Evolutionary conservation across 2,888 invertebrate genomes (phyloP).

Genomic region (Dryomyza anilis): DNA sequence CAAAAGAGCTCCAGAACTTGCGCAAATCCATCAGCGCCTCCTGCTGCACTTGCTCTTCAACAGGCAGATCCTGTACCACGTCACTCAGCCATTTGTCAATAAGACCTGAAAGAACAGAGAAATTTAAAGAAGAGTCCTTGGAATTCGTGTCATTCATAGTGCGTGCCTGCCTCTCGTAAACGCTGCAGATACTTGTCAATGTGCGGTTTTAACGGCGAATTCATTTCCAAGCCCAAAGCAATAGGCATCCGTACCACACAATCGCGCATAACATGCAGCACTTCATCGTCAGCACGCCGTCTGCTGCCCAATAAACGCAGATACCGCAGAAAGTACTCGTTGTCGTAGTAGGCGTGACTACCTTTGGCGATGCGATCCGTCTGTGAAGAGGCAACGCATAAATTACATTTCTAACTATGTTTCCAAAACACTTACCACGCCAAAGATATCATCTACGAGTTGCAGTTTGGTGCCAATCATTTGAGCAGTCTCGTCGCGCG

Average conservation of each 20-base stretch:
- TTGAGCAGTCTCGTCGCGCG: conserved; percentile 71
- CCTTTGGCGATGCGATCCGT: conserved; percentile 70
- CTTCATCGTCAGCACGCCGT: conserved; percentile 43
- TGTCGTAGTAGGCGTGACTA: conserved; percentile 80
- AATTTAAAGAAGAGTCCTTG: background rate
- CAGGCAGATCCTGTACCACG: conserved; percentile 67
- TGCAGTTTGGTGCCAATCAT: conserved; percentile 73
- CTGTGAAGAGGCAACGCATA: conserved; percentile 35
- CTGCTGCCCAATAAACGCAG: conserved; percentile 67
- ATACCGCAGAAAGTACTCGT: conserved; percentile 72
- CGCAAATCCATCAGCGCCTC: conserved; percentile 79
- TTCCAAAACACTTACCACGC: conserved; percentile 66
- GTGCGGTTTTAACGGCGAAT: conserved; percentile 75
- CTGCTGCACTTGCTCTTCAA: conserved; percentile 67
- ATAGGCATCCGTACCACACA: conserved; percentile 82
- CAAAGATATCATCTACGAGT: conserved; percentile 66
- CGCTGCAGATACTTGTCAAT: conserved; percentile 71
- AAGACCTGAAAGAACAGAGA: conserved; percentile 63
- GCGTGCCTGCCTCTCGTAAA: conserved; percentile 74
- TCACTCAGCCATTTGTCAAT: conserved; percentile 81
- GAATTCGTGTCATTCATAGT: background rate
- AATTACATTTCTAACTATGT: background rate
- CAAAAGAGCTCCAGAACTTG: conserved; percentile 78
- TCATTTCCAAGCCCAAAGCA: conserved; percentile 80
- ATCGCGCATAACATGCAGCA: conserved; percentile 79